Evolutionary conservation across 2,797 vertebrate species (phyloP).

Genomic region (Gymnodraco acuticeps): DNA sequence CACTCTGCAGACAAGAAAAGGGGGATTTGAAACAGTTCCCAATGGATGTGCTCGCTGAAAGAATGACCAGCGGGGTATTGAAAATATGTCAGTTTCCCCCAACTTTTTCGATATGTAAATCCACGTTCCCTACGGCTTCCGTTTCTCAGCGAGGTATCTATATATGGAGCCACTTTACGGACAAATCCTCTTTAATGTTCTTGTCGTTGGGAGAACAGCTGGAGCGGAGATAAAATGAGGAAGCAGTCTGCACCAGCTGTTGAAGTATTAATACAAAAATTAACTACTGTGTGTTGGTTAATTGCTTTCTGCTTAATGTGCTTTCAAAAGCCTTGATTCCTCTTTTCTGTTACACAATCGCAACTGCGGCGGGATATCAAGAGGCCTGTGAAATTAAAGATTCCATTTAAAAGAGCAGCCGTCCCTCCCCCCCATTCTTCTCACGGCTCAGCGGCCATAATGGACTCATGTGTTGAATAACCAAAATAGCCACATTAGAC

Average conservation of each 20-base stretch:
- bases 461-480: slow-evolving; percentile 87
- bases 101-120: slow-evolving; percentile 83
- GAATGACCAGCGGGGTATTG: slow-evolving; percentile 68
- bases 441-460: slow-evolving; percentile 85
- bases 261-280: slow-evolving; percentile 88
- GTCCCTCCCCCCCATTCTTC: slow-evolving; percentile 71
- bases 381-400: slow-evolving; percentile 86
- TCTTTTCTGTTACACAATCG: slow-evolving; percentile 83
- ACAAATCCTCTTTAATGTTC: slow-evolving; percentile 88
- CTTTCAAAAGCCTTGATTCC: slow-evolving; percentile 85
- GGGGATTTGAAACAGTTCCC: slow-evolving; percentile 76
- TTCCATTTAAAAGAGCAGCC: slow-evolving; percentile 81
- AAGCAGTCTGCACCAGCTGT: slow-evolving; percentile 85
- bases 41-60: slow-evolving; percentile 69
- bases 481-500: slow-evolving; percentile 85
- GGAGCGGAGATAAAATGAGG: slow-evolving; percentile 85
- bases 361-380: slow-evolving; percentile 77
- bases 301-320: slow-evolving; percentile 89
- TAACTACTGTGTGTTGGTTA: slow-evolving; percentile 87
- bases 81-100: slow-evolving; percentile 74
- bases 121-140: slow-evolving; percentile 69
- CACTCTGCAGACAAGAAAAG: slow-evolving; percentile 71
- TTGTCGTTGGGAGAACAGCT: slow-evolving; percentile 84
- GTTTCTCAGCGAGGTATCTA: slow-evolving; percentile 79
- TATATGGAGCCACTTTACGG: slow-evolving; percentile 83